Base-by-base conservation (phyloP, 1,140 invertebrate species). In the Drosophila repletoides region DNA sequence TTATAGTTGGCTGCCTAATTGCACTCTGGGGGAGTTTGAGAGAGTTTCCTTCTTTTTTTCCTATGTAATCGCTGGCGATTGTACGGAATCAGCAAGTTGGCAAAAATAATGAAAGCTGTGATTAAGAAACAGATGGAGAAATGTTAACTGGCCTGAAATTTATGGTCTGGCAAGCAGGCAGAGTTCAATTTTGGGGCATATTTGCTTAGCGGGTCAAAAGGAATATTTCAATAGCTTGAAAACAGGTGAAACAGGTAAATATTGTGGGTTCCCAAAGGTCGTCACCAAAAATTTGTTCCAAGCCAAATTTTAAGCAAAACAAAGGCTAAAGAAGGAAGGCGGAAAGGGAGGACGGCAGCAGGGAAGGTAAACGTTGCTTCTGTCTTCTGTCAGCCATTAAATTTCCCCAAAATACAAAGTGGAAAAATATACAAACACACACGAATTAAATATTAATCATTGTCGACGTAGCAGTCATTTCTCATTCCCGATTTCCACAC, bases 371-470 rank as follows among this genome's bases (percentile, higher is more conserved):
- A 21, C 5, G 24, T 15, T n/a, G 43, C 14, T 41, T 49, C 33
- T 38, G 34, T 29, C 51, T 56, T 55, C 65, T 68, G 51, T 48
- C 49, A 68, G 28, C 74, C 80, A 86, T 86, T 86, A 80, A 86
- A 86, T 86, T 86, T 79, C 40, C 72, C 77, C 83, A 84, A 83
- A 83, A 84, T 75, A 74, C 70, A 63, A 41, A 67, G 46, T 65
- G 59, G 53, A 68, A 76, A 70, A 74, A 73, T 61, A 83, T 71
- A 46, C 73, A 71, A n/a, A 79, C 61, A 72, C 75, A 80, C 67
- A 69, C 72, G 72, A 40, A 86, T 86, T 86, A 86, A 86, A 86
- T 86, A 86, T 86, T 86, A 72, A 84, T 84, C 66, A 69, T 29
- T 67, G 66, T 77, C 73, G 79, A 77, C 72, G 67, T 56, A 33